A percentile compares a stretch with the other conserved stretches of the same genome.
Conservation (phyloP, 2,797 vertebrate genomes). For the Pantherophis vulpinus region DNA sequence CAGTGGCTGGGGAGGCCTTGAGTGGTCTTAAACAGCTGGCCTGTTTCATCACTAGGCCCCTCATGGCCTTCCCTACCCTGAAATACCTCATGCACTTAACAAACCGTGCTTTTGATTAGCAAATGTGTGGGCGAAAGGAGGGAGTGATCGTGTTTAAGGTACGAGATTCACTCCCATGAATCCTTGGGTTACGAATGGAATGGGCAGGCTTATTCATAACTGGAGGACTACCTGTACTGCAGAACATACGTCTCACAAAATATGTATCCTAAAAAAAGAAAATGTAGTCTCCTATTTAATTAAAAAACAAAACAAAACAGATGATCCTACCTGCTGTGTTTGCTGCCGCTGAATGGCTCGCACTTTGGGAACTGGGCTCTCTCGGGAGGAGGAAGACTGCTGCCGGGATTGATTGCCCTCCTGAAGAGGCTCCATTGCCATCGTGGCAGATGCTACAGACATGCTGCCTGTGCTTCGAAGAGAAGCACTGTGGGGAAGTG, state of each 20-base stretch:
- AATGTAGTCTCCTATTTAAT: background rate
- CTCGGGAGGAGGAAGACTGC: conserved; percentile 78
- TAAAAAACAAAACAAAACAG: background rate
- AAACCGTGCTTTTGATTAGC: no score
- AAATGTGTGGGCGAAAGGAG: no score
- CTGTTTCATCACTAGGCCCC: no score
- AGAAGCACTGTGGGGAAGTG: conserved; percentile 79
- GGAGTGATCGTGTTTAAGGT: no score
- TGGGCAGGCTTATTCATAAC: background rate
- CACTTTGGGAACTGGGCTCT: conserved; percentile 79
- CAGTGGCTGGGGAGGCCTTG: no score
- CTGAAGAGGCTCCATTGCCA: conserved; percentile 72
- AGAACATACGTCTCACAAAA: background rate
- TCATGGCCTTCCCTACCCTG: no score
- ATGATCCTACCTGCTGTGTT: conserved; percentile 76
- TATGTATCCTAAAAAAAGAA: background rate
- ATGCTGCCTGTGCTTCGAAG: conserved; percentile 82
- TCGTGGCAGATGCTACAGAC: conserved; percentile 64
- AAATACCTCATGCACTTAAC: no score
- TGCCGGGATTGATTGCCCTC: conserved; percentile 76
- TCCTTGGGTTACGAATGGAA: background rate
- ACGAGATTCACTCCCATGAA: background rate
- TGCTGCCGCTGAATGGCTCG: conserved; percentile 77
- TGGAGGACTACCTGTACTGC: background rate
- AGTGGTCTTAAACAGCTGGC: no score